A percentile compares a stretch with the other conserved stretches of the same genome.
These are phyloP conservation scores for Siniperca knerii DNA, from an alignment of 2,113 vertebrate species.

Conservation along the genomic window DNA sequence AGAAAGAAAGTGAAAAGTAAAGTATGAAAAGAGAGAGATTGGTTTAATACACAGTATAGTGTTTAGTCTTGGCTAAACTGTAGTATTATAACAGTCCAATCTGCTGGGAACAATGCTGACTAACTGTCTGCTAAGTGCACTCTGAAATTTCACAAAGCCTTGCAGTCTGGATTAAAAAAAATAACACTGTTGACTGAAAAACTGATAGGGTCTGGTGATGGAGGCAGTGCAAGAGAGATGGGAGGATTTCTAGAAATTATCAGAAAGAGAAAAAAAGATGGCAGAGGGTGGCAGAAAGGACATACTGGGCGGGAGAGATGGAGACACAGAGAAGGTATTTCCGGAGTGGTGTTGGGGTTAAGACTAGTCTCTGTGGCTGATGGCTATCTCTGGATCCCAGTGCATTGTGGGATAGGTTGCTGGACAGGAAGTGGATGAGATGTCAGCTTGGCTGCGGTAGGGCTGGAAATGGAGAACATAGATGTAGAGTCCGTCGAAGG, in stretches of 20 bases:
- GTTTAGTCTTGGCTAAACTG: slow-evolving; percentile 28
- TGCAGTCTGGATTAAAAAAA: not conserved
- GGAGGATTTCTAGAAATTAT: slow-evolving; percentile 22
- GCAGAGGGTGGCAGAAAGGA: slow-evolving; percentile 53
- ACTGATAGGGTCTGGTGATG: slow-evolving; percentile 2
- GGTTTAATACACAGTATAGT: slow-evolving; percentile 27
- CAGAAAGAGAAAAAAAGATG: slow-evolving; percentile 20
- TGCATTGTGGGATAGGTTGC: slow-evolving; percentile 69
- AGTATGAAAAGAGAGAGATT: slow-evolving; percentile 27
- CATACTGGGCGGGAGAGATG: slow-evolving; percentile 67
- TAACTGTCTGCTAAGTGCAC: slow-evolving; percentile 2
- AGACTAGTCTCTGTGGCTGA: slow-evolving; percentile 69
- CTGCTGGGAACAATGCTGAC: slow-evolving; percentile 6
- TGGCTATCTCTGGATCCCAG: slow-evolving; percentile 74
- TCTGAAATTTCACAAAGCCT: not conserved
- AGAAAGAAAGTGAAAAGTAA: slow-evolving; percentile 34
- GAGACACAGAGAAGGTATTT: slow-evolving; percentile 78
- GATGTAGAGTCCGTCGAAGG: slow-evolving; percentile 45
- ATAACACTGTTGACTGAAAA: not conserved
- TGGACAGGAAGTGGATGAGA: slow-evolving; percentile 71
- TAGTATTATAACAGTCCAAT: slow-evolving; percentile 26
- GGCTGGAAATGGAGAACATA: slow-evolving; percentile 10
- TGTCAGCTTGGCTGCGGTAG: slow-evolving; percentile 43
- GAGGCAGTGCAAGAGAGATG: not conserved
- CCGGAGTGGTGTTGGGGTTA: slow-evolving; percentile 77